Percentiles rank a stretch among this genome's conserved stretches.
Conservation (phyloP, 2,113 vertebrate genomes). For the Takifugu flavidus region DNA sequence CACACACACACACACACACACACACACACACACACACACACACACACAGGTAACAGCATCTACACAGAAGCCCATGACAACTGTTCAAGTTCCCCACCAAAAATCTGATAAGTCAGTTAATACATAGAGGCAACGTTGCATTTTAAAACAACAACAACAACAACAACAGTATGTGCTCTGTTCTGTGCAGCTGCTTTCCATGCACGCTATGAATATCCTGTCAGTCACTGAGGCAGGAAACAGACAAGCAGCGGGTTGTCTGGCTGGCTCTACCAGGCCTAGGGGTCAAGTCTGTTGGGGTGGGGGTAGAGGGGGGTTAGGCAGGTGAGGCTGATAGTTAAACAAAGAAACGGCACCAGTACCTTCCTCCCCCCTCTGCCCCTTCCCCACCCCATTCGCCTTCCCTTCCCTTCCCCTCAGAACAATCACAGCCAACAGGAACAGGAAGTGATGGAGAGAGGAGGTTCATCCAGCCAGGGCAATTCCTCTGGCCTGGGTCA, state of each 20-base stretch:
- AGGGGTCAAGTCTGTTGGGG: slow-evolving; percentile 57
- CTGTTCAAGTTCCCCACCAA: not conserved
- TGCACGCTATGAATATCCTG: slow-evolving; percentile 50
- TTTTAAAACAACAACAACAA: too few species aligned
- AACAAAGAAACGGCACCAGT: slow-evolving; percentile 45
- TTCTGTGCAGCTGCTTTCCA: slow-evolving; percentile 4
- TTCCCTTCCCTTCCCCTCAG: slow-evolving; percentile 58
- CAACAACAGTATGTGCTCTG: not conserved
- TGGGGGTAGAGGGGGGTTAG: slow-evolving; percentile 21
- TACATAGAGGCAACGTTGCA: too few species aligned
- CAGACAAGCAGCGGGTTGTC: slow-evolving; percentile 32
- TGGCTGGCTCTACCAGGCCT: slow-evolving; percentile 38
- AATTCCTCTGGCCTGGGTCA: slow-evolving; percentile 54
- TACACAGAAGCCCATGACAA: too few species aligned
- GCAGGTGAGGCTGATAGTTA: slow-evolving; percentile 55
- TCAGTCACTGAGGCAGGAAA: slow-evolving; percentile 54
- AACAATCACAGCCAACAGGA: slow-evolving; percentile 65
- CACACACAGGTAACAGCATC: too few species aligned
- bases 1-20: too few species aligned
- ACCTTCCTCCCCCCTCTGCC: not conserved
- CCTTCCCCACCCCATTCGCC: slow-evolving; percentile 46
- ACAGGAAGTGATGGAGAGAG: slow-evolving; percentile 64
- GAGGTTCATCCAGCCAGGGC: slow-evolving; percentile 57
- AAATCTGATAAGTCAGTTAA: not conserved
- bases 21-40: too few species aligned